phyloP scores from a whole-genome alignment of 1,140 invertebrate genomes.

The Pogonomyrmex barbatus region DNA sequence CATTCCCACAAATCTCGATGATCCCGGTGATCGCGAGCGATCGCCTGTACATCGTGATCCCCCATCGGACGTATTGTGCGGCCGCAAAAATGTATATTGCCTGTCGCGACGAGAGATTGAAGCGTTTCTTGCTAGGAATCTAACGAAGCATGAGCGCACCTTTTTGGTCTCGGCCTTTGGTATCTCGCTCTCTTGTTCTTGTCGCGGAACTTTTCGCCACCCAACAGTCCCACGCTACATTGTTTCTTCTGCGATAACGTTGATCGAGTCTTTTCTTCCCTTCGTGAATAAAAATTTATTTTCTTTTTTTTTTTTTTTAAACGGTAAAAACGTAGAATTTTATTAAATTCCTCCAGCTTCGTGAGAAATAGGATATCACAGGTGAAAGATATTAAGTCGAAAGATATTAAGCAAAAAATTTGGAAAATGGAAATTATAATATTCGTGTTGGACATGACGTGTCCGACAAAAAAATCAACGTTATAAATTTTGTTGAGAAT shows the following conservation, averaged over 20 bases:
- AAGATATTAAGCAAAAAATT: neutral
- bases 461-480: constrained; percentile 39
- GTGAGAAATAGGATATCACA: neutral
- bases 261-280: neutral
- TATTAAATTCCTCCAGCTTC: neutral
- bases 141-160: constrained; percentile 58
- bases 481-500: constrained; percentile 55
- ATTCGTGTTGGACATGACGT: neutral
- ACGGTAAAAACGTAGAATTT: neutral
- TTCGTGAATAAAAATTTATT: neutral
- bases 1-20: constrained; percentile 63
- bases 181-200: constrained; percentile 47
- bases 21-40: constrained; percentile 33
- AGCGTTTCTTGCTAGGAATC: constrained; percentile 48
- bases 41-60: constrained; percentile 53
- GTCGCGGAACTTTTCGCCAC: constrained; percentile 52
- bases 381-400: neutral
- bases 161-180: constrained; percentile 42
- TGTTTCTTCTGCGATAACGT: constrained; percentile 31
- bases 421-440: neutral
- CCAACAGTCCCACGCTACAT: constrained; percentile 49
- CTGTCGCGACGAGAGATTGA: constrained; percentile 56
- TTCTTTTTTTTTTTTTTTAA: neutral
- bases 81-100: constrained; percentile 61
- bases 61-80: constrained; percentile 50